phyloP scores from a whole-genome alignment of 2,113 vertebrate genomes.

The Herpailurus yagouaroundi region DNA sequence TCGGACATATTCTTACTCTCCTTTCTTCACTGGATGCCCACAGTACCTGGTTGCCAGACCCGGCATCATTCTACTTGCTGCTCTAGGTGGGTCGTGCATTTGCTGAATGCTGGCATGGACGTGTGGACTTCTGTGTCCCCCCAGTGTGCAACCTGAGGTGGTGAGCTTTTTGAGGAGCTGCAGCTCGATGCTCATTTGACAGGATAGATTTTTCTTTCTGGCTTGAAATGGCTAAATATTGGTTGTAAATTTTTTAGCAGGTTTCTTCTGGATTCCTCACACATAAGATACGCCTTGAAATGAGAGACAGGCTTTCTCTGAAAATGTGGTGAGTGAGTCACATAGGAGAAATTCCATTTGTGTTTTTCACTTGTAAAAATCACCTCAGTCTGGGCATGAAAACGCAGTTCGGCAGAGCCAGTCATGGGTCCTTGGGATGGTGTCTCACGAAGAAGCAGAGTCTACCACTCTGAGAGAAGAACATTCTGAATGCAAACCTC shows the following conservation, averaged over 20 bases:
- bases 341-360: neutral
- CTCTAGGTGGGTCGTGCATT: neutral
- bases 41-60: neutral
- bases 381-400: neutral
- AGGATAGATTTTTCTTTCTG: neutral
- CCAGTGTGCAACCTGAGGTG: neutral
- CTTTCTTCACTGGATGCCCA: neutral
- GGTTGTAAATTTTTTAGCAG: neutral
- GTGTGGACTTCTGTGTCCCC: neutral
- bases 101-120: neutral
- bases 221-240: neutral
- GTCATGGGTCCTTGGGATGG: neutral
- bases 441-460: neutral
- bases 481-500: neutral
- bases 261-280: neutral
- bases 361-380: slow-evolving; percentile 7
- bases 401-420: neutral
- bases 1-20: fast-evolving
- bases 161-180: neutral
- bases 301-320: neutral
- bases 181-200: neutral
- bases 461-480: neutral
- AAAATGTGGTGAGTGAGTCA: slow-evolving; percentile 11
- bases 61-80: neutral
- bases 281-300: neutral